Evolutionary conservation across 1,140 invertebrate genomes (phyloP).

Genomic region (Andricus grossulariae): DNA sequence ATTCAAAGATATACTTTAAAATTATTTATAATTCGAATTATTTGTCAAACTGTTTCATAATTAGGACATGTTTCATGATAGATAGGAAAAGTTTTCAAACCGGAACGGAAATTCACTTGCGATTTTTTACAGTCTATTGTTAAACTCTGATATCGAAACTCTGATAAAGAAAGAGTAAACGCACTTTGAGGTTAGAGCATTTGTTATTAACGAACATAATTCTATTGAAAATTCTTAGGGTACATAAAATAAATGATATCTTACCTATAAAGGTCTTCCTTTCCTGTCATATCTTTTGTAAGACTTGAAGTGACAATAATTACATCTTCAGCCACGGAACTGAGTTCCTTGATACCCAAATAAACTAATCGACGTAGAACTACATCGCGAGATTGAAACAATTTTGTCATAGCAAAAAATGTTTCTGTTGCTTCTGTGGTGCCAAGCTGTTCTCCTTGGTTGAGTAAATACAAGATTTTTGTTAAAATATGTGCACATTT

Average conservation of each 20-base stretch:
- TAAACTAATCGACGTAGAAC: slow-evolving; percentile 96
- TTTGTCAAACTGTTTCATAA: no score
- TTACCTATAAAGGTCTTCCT: slow-evolving; percentile 90
- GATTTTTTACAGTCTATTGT: no score
- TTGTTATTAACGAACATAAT: no score
- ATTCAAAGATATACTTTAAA: no score
- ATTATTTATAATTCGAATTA: no score
- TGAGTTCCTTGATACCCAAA: slow-evolving; percentile 97
- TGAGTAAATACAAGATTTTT: slow-evolving; percentile 96
- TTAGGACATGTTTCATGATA: no score
- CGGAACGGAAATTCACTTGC: no score
- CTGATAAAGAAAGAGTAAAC: no score
- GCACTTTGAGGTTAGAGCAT: no score
- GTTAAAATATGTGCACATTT: slow-evolving; percentile 98
- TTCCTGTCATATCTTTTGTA: slow-evolving; percentile 99
- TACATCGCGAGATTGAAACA: slow-evolving; percentile 98
- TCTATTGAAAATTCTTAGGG: slow-evolving; percentile 85
- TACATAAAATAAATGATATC: slow-evolving; percentile 97
- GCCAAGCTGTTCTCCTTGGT: slow-evolving; percentile 94
- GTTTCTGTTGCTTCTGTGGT: slow-evolving; percentile 97
- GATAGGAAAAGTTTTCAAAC: no score
- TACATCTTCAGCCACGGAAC: slow-evolving; percentile 96
- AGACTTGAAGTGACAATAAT: slow-evolving; percentile 99
- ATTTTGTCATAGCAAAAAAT: slow-evolving; percentile 99
- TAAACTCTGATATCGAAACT: no score